These are phyloP conservation scores for Noctua janthina DNA, from an alignment of 2,888 invertebrate species.

Conservation along the genomic window DNA sequence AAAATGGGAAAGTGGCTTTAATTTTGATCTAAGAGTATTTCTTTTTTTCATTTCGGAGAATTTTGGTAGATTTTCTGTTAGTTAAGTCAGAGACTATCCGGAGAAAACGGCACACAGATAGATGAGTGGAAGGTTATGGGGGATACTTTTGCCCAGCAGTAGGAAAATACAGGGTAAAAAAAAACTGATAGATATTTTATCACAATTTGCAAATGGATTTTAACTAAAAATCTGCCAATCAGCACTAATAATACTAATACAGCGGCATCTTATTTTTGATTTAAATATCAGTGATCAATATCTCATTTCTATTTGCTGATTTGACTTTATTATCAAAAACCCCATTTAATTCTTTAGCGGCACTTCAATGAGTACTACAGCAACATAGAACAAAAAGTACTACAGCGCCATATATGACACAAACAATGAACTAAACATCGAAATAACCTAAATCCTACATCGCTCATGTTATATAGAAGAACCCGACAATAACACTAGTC, in stretches of 20 bases:
- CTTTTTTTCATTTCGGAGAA: background rate
- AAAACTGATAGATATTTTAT: background rate
- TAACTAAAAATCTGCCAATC: background rate
- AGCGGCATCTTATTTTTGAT: background rate
- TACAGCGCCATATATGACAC: too few species aligned
- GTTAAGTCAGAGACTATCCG: background rate
- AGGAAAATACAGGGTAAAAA: background rate
- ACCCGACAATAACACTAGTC: too few species aligned
- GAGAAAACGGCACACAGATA: background rate
- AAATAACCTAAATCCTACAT: too few species aligned
- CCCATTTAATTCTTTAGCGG: too few species aligned
- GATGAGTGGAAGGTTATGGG: background rate
- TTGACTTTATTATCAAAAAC: background rate
- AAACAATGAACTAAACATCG: too few species aligned
- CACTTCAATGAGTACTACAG: too few species aligned
- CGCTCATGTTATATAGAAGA: too few species aligned
- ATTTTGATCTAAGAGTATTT: conserved; percentile 7
- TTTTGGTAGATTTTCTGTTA: conserved; percentile 16
- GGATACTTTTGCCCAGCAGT: background rate
- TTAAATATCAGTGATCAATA: too few species aligned
- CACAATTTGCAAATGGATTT: background rate
- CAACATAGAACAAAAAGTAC: too few species aligned
- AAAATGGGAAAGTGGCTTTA: conserved; percentile 24
- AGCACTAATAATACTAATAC: background rate
- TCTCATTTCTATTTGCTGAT: background rate